Percentiles rank a stretch among this genome's conserved stretches.
phyloP scores from a whole-genome alignment of 2,888 invertebrate genomes.

The Synergus umbraculus region DNA sequence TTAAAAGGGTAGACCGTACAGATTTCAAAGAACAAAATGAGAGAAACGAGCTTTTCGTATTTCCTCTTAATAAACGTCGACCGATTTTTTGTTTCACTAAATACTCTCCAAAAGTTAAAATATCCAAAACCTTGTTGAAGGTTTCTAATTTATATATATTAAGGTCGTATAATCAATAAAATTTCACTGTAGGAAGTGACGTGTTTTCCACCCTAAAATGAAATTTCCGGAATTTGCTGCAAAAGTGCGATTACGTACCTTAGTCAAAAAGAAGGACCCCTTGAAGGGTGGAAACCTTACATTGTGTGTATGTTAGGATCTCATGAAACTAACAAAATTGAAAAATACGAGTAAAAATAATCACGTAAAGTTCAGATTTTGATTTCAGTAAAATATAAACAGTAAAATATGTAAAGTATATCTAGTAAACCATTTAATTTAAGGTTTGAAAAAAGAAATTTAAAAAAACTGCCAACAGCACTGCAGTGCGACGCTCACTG shows the following conservation, averaged over 20 bases:
- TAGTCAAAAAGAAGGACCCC: background rate
- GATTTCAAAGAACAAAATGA: background rate
- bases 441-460: too few relatives aligned
- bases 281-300: slow-evolving; percentile 2
- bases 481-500: background rate
- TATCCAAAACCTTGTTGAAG: too few relatives aligned
- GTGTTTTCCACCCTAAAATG: too few relatives aligned
- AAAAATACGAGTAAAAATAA: background rate
- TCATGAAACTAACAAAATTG: background rate
- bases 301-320: background rate
- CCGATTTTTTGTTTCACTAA: background rate
- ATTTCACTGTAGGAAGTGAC: too few relatives aligned
- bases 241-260: background rate
- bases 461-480: background rate
- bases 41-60: background rate
- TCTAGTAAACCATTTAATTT: too few relatives aligned
- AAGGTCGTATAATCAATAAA: too few relatives aligned
- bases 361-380: background rate
- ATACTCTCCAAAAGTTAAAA: too few relatives aligned
- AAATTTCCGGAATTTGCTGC: background rate
- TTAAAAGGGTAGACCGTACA: background rate
- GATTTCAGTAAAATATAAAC: too few relatives aligned
- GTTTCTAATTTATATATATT: too few relatives aligned
- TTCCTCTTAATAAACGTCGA: background rate
- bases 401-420: too few relatives aligned